Base-by-base conservation (phyloP, 2,113 vertebrate genomes). In the Festucalex cinctus region DNA sequence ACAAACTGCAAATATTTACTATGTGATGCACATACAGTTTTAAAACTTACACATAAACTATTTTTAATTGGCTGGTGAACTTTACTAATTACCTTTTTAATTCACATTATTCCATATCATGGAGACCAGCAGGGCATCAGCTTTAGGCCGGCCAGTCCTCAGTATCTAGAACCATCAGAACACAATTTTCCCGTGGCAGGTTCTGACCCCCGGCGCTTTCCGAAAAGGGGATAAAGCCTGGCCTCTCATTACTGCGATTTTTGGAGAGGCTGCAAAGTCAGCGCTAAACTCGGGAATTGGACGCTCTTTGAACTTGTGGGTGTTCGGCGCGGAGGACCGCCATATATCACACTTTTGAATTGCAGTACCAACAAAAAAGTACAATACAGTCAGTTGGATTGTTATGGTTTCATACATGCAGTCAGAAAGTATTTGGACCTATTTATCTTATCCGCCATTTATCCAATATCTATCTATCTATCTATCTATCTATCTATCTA, bases 221-320 rank as follows among this genome's bases (percentile, higher is more conserved):
- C 60, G 35, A 12, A 53, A 61, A 19, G 32, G 64, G n/a, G 54
- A 78, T 68, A 5, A 1, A 75, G 64, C 20, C 70, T 20, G 62
- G 35, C 66, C 72, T 53, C 67, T 83, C 73, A 80, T 88, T 84
- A 81, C 65, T 80, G 63, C 49, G 44, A 81, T 87, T 82, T 74
- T 32, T 82, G 64, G 65, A 67, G 62, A 58, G n/a, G 63, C 64
- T 49, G 65, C 54, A 49, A 65, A 75, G 64, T 69, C 19, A 59
- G 48, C 63, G 62, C 22, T 57, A 46, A 65, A 74, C 51, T 66
- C 57, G 51, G 43, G 54, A 68, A 57, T 77, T 63, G 71, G 78
- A 69, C 74, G 70, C 64, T 41, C 67, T 82, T 62, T 74, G 43
- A 78, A 77, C 51, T 61, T 76, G 58, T 37, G 19, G 20, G 14